Evolutionary conservation across 2,113 vertebrate genomes (phyloP).

Genomic region (Callaeas wilsoni): DNA sequence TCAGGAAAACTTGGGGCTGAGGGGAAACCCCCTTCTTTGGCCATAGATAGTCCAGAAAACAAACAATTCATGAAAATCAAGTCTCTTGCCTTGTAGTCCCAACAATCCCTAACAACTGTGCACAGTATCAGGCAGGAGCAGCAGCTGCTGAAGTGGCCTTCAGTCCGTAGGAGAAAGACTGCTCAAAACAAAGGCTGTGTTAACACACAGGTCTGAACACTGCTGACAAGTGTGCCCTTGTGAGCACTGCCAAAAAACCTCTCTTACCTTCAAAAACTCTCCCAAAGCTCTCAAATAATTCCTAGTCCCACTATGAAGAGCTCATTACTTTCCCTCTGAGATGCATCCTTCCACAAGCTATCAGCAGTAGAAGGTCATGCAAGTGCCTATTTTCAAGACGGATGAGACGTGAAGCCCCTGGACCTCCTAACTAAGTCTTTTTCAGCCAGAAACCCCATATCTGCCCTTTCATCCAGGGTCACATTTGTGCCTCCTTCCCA

Average conservation of each 20-base stretch:
- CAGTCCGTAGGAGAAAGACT: neutral
- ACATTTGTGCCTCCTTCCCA: neutral
- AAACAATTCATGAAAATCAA: neutral
- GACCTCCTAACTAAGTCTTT: neutral
- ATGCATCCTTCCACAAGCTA: neutral
- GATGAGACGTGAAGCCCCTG: neutral
- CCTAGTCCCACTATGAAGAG: neutral
- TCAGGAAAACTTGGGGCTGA: neutral
- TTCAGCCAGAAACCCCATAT: neutral
- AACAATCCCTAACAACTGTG: neutral
- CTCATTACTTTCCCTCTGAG: neutral
- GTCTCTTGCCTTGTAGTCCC: no score
- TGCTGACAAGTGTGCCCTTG: neutral
- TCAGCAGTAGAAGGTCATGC: neutral
- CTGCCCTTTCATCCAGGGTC: neutral
- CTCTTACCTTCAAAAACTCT: neutral
- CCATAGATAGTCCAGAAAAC: neutral
- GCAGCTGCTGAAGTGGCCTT: neutral
- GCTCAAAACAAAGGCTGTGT: neutral
- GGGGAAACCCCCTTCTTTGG: accelerated
- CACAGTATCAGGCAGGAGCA: neutral
- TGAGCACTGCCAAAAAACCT: neutral
- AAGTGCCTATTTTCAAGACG: neutral
- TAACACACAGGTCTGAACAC: neutral
- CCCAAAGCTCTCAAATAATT: neutral